Evolutionary conservation across 2,113 vertebrate genomes (phyloP).

Genomic region (Sapayoa aenigma): DNA sequence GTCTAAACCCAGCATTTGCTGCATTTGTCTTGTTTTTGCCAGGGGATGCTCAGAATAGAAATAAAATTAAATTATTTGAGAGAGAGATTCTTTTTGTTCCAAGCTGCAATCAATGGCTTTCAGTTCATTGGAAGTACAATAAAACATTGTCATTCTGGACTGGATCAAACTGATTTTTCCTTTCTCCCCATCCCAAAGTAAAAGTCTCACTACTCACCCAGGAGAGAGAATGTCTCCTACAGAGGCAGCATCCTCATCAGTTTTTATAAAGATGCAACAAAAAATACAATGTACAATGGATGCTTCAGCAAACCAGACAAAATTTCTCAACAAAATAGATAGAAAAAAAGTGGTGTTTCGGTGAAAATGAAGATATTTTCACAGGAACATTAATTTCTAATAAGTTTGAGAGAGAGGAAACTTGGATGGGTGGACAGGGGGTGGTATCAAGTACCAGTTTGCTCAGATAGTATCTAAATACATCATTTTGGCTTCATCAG

Average conservation of each 20-base stretch:
- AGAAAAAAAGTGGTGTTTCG: background rate
- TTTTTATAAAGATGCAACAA: background rate
- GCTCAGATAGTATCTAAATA: background rate
- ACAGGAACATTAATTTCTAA: background rate
- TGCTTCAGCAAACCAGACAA: background rate
- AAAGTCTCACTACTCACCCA: background rate
- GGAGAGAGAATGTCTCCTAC: background rate
- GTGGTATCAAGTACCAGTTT: background rate
- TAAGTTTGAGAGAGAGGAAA: background rate
- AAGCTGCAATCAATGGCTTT: background rate
- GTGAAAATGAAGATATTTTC: background rate
- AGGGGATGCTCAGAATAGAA: background rate
- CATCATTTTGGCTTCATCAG: background rate
- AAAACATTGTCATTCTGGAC: background rate
- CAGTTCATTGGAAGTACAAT: background rate
- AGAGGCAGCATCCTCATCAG: background rate
- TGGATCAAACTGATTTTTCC: background rate
- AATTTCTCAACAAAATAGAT: background rate
- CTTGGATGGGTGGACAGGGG: background rate
- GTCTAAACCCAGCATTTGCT: background rate
- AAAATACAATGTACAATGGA: background rate
- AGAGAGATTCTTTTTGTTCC: background rate
- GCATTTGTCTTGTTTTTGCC: background rate
- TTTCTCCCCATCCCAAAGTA: background rate
- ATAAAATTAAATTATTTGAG: constrained; percentile 9